Percentiles rank a stretch among this genome's conserved stretches.
Conservation (phyloP, 1,140 invertebrate species). For the Papilio xuthus region DNA sequence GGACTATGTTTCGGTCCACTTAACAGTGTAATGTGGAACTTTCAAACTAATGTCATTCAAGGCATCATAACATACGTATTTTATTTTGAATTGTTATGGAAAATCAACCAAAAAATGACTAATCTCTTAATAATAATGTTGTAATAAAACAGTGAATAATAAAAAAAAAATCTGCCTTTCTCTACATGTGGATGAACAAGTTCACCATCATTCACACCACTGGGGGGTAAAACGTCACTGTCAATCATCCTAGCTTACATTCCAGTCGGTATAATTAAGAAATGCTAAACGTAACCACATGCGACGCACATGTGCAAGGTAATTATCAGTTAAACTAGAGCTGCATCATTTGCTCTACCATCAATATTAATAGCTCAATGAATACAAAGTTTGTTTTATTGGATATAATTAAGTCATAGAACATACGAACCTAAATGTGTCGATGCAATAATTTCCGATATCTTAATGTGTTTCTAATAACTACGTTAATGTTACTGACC, state of each 20-base stretch:
- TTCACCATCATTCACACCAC: slow-evolving; percentile 2
- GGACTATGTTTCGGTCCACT: too few relatives aligned
- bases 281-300: slow-evolving; percentile 31
- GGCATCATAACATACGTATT: too few relatives aligned
- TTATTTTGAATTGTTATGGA: too few relatives aligned
- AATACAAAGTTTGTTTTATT: slow-evolving; percentile 12
- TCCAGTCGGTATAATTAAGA: slow-evolving; percentile 20
- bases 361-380: slow-evolving; percentile 9
- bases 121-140: not conserved
- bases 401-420: not conserved
- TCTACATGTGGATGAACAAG: not conserved
- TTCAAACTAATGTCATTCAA: too few relatives aligned
- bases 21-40: too few relatives aligned
- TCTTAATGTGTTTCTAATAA: not conserved
- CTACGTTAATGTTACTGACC: not conserved
- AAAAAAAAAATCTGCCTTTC: not conserved
- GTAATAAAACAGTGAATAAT: too few relatives aligned
- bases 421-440: not conserved
- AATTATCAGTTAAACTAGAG: slow-evolving; percentile 24
- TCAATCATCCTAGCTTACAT: slow-evolving; percentile 15
- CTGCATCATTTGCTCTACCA: slow-evolving; percentile 6
- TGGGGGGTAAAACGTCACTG: slow-evolving; percentile 26
- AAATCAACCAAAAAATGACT: too few relatives aligned
- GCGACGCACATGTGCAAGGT: slow-evolving; percentile 31
- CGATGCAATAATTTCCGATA: not conserved